Base-by-base conservation (phyloP, 2,113 vertebrate genomes). In the Crotophaga sulcirostris region DNA sequence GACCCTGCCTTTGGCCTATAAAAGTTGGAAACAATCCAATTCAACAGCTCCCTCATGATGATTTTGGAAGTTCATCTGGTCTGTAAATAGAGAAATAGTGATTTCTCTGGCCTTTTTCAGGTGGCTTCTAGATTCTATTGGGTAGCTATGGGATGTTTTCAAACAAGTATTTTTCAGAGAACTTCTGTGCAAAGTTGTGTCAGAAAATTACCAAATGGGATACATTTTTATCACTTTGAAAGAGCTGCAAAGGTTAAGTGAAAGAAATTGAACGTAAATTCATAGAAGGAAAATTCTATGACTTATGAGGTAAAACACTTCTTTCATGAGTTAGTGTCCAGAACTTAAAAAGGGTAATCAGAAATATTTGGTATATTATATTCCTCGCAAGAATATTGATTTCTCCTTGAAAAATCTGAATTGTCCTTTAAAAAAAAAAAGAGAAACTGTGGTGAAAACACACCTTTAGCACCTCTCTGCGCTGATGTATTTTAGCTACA, bases 41-140 rank as follows among this genome's bases (percentile, higher is more conserved):
- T 79, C 1, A 3, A 49, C 18, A 54, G 21, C 34, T 9, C 1
- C 1, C 33, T 60, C 9, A 26, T 81, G 13, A 17, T 0, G 0
- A 5, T 60, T 7, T 13, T 68, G 44, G 51, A 72, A 64, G 21
- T 66, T 47, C 0, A 1, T 78, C 36, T 74, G 7, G 4, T 28
- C 26, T 77, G 36, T 58, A n/a, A 54, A 24, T 26, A 36, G 0
- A 47, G 16, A 78, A 76, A 33, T 55, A 38, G 20, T 64, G 33
- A 4, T 40, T 60, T 51, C 47, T 28, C 7, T 81, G 23, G 23
- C 36, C 16, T 74, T 80, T 69, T 77, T 44, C n/a, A 31, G 19
- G 13, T 9, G 7, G 12, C 9, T 74, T 62, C 36, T 84, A 42
- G 28, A 23, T 62, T 87, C 24, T 70, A 5, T 49, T 38, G n/a